Evolutionary conservation across 1,140 invertebrate genomes (phyloP).

Genomic region (Chymomyza costata): DNA sequence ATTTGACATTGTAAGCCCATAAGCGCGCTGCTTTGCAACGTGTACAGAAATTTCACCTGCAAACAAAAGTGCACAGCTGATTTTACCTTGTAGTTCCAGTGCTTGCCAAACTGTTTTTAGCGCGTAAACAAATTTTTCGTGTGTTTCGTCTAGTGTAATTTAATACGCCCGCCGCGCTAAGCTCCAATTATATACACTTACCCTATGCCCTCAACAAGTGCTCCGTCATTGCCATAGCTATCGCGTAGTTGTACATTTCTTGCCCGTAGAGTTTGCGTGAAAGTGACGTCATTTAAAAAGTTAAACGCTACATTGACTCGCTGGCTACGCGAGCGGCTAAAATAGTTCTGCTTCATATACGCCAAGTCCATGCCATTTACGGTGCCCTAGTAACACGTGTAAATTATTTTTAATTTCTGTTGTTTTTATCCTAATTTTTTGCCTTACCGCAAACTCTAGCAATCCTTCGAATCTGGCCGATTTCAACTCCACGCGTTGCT

Average conservation of each 20-base stretch:
- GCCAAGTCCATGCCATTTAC: conserved; percentile 50
- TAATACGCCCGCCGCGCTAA: conserved; percentile 36
- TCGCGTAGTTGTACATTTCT: conserved; percentile 45
- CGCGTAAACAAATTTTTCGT: conserved; percentile 70
- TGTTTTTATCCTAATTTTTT: too few species aligned
- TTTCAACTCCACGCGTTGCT: conserved; percentile 24
- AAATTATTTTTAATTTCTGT: not conserved
- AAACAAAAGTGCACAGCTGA: conserved; percentile 54
- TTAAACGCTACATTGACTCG: conserved; percentile 31
- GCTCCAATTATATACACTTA: conserved; percentile 37
- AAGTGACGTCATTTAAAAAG: conserved; percentile 59
- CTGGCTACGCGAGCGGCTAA: conserved; percentile 56
- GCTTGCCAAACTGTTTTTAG: conserved; percentile 50
- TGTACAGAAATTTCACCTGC: conserved; percentile 67
- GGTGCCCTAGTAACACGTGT: conserved; percentile 34
- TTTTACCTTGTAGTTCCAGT: conserved; percentile 36
- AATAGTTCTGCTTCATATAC: conserved; percentile 51
- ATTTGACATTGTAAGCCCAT: not conserved
- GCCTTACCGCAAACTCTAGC: conserved; percentile 53
- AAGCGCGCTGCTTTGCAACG: conserved; percentile 28
- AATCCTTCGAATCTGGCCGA: conserved; percentile 48
- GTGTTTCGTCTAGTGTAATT: conserved; percentile 58
- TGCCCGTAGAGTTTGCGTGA: conserved; percentile 37
- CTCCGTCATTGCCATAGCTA: conserved; percentile 25
- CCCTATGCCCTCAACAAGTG: conserved; percentile 46